Evolutionary conservation across 2,113 vertebrate genomes (phyloP), one percentile per base, ranked within the genome.

Genomic region (Vireo altiloquus): DNA sequence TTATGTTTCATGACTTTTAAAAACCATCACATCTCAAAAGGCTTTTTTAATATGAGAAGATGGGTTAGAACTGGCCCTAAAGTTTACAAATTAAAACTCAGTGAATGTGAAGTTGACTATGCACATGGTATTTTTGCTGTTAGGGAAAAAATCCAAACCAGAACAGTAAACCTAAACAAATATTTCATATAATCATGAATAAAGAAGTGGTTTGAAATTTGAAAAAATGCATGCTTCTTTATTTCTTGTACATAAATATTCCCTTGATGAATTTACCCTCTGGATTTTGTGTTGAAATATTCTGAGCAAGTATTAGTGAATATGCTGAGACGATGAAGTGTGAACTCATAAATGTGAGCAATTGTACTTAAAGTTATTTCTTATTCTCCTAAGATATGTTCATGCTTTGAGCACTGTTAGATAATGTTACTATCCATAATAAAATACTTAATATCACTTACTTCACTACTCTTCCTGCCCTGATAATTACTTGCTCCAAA

Each of bases 341-440:
- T 90, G 91, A 92, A 71, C 19, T 82, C 80, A 75, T 79, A 88
- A 92, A 90, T 88, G 33, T 82, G 82, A 92, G 14, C 44, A 82
- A 65, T 74, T 54, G 13, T 83, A 83, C 42, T 87, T 74, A 25
- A 87, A 88, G 49, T 21, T 70, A 61, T 80, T 77, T 95, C 76
- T 90, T 80, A 77, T 76, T 80, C 68, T 92, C 46, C 28, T 53
- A 80, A 92, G 5, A 24, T 30, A 37, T 53, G 24, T 65, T 89
- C 76, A 78, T 39, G 28, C 71, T 90, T 82, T 77, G 53, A 89
- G 40, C 57, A 61, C 44, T 19, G 16, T 52, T 89, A 86, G 30
- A 31, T 89, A 57, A 90, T 86, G 37, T 81, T 80, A 35, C 13
- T 22, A 53, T 61, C 65, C n/a, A 30, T 87, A 87, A 89, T 91